Conservation (phyloP, 2,113 vertebrate species). For the Dendrocopos noguchii region DNA sequence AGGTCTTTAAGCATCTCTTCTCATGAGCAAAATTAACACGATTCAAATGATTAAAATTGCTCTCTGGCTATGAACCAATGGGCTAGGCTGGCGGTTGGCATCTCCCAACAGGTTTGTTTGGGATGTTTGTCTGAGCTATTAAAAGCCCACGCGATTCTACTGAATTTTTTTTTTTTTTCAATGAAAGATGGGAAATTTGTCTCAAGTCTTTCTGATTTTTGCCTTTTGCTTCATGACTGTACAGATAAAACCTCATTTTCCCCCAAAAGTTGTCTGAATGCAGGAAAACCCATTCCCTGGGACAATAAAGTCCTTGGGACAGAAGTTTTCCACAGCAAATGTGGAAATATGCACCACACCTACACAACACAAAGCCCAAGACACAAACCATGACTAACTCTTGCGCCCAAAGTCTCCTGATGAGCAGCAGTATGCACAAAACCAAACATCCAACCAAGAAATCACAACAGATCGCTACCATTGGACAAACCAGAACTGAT, state of each 20-base stretch:
- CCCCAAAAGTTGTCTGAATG: background rate
- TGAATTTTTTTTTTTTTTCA: background rate
- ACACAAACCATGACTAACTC: background rate
- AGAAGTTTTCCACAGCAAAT: background rate
- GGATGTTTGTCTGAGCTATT: background rate
- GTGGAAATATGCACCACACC: background rate
- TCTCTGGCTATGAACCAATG: background rate
- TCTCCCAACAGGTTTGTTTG: constrained; percentile 9
- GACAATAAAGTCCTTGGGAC: background rate
- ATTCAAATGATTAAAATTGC: background rate
- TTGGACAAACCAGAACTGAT: background rate
- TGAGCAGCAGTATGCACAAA: background rate
- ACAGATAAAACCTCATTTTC: background rate
- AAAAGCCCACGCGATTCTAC: background rate
- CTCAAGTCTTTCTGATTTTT: background rate
- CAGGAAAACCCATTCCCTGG: accelerated
- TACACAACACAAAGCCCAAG: background rate
- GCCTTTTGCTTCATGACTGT: background rate
- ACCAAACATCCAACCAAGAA: background rate
- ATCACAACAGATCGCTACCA: accelerated
- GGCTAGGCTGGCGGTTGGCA: background rate
- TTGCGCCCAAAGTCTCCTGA: background rate
- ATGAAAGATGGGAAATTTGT: background rate
- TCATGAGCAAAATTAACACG: background rate
- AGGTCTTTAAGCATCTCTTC: background rate